Evolutionary conservation across 2,888 invertebrate species (phyloP).

Genomic region (Zaprionus lineosus): DNA sequence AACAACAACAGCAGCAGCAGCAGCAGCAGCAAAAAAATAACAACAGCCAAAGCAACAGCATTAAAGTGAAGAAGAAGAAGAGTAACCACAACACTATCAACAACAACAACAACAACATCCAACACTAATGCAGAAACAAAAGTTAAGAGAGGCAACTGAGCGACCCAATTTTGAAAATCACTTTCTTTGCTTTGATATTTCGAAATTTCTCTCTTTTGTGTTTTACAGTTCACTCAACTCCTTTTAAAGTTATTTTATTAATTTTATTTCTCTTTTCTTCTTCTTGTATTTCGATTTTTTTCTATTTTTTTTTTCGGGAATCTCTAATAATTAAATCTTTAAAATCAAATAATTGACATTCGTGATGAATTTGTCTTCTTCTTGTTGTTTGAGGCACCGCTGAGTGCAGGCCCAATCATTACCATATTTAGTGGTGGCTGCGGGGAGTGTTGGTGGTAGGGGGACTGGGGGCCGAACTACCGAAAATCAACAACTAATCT

Average conservation of each 20-base stretch:
- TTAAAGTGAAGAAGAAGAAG: not conserved
- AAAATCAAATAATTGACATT: slow-evolving; percentile 67
- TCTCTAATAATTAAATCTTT: slow-evolving; percentile 59
- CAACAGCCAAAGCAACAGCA: not conserved
- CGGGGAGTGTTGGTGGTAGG: too few relatives aligned
- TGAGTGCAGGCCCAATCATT: slow-evolving; percentile 43
- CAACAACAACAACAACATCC: slow-evolving; percentile 18
- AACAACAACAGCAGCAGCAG: slow-evolving; percentile 13
- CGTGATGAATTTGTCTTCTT: slow-evolving; percentile 14
- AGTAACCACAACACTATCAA: slow-evolving; percentile 15
- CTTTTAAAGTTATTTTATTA: too few relatives aligned
- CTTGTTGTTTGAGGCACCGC: slow-evolving; percentile 20
- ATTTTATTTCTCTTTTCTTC: slow-evolving; percentile 76
- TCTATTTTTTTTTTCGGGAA: slow-evolving; percentile 27
- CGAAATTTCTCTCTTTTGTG: slow-evolving; percentile 44
- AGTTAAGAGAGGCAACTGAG: slow-evolving; percentile 9
- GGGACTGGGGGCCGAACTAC: too few relatives aligned
- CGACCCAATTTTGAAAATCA: slow-evolving; percentile 70
- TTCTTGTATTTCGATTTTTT: slow-evolving; percentile 42
- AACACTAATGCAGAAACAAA: not conserved
- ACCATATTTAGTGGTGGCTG: too few relatives aligned
- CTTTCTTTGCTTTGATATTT: slow-evolving; percentile 60
- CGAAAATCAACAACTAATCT: not conserved
- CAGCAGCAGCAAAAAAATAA: not conserved
- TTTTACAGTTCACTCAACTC: slow-evolving; percentile 63